Conservation (phyloP, 2,797 vertebrate species). For the Myotis vivesi region DNA sequence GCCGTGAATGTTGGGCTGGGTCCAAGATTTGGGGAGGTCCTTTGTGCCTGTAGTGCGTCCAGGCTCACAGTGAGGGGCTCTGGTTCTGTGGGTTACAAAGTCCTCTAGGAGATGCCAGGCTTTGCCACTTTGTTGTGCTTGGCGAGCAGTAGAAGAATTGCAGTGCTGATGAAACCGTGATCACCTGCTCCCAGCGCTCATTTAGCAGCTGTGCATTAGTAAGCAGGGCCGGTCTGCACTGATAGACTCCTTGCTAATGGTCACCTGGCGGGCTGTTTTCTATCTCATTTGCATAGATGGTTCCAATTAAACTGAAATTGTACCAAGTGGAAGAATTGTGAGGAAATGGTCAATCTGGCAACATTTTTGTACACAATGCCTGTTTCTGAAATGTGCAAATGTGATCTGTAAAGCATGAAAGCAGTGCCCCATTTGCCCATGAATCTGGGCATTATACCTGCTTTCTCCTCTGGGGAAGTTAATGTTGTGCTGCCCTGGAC, state of each 20-base stretch:
- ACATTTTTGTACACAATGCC: neutral
- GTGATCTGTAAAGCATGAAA: neutral
- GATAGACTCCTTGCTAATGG: fast-evolving
- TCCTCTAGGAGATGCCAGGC: neutral
- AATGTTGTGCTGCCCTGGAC: neutral
- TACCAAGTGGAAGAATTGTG: neutral
- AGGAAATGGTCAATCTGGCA: neutral
- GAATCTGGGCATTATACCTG: neutral
- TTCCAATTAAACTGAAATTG: neutral
- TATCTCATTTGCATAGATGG: constrained; percentile 2
- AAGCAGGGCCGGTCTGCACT: fast-evolving
- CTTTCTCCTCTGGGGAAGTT: neutral
- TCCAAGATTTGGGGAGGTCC: neutral
- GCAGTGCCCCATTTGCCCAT: neutral
- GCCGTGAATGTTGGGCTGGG: neutral
- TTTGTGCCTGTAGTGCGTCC: neutral
- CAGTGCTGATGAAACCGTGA: neutral
- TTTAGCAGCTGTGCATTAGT: neutral
- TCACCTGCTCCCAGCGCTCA: neutral
- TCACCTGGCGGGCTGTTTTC: neutral
- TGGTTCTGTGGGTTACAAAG: neutral
- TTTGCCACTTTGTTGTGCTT: neutral
- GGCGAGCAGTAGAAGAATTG: neutral
- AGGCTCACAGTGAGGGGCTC: neutral
- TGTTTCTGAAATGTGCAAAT: neutral